Evolutionary conservation across 2,888 invertebrate species (phyloP).

Genomic region (Cecidostiba fungosa): DNA sequence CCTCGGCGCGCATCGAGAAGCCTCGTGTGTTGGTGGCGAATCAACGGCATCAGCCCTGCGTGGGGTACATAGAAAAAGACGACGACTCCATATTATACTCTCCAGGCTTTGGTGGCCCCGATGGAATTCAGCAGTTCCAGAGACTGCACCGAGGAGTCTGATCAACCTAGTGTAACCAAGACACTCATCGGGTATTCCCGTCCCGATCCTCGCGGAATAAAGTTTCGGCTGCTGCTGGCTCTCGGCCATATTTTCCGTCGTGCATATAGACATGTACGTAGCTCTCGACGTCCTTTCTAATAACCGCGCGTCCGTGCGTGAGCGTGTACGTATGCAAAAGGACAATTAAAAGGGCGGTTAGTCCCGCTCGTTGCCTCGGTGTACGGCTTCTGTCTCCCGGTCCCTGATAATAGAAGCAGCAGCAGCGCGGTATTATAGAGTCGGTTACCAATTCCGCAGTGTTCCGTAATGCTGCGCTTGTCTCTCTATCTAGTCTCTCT

Average conservation of each 20-base stretch:
- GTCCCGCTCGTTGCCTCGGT: neutral
- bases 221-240: slow-evolving; percentile 47
- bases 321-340: slow-evolving; percentile 3
- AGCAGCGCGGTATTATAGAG: slow-evolving; percentile 33
- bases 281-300: slow-evolving; percentile 17
- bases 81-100: neutral
- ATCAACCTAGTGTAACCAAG: slow-evolving; percentile 31
- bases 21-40: no score
- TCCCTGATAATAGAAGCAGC: slow-evolving; percentile 56
- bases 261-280: neutral
- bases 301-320: neutral
- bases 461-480: slow-evolving; percentile 45
- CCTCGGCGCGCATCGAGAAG: neutral
- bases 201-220: slow-evolving; percentile 32
- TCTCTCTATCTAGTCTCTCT: slow-evolving; percentile 46
- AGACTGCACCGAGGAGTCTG: no score
- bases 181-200: slow-evolving; percentile 51
- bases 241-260: slow-evolving; percentile 2
- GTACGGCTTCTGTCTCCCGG: slow-evolving; percentile 9
- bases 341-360: slow-evolving; percentile 8
- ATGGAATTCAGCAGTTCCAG: slow-evolving; percentile 43
- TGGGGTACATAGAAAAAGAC: slow-evolving; percentile 1
- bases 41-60: neutral
- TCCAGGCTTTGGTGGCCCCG: neutral
- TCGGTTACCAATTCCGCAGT: slow-evolving; percentile 56